Percentiles rank a stretch among this genome's conserved stretches.
Conservation (phyloP, 2,113 vertebrate species). For the Gadus macrocephalus region DNA sequence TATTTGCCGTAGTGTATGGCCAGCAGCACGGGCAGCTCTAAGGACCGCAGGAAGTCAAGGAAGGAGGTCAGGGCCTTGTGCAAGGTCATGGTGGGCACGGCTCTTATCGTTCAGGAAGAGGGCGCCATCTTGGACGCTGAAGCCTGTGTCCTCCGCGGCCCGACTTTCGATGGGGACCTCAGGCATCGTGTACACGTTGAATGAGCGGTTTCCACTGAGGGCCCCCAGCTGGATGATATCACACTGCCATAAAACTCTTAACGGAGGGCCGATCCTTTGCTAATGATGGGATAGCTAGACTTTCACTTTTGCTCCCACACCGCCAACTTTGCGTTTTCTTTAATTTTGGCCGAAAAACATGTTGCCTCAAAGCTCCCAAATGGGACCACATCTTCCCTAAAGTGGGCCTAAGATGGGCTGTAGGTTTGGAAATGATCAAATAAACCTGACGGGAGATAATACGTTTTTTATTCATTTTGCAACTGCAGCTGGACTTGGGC, state of each 20-base stretch:
- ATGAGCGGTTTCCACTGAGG: constrained; percentile 36
- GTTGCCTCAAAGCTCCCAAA: no score
- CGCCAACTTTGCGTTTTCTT: no score
- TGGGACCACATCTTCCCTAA: no score
- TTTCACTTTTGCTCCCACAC: no score
- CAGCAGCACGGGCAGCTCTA: constrained; percentile 50
- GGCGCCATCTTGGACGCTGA: not conserved
- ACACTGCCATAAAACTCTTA: not conserved
- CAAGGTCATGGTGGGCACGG: constrained; percentile 31
- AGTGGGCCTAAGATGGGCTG: no score
- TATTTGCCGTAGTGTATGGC: constrained; percentile 55
- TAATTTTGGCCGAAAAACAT: no score
- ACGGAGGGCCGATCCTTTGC: no score
- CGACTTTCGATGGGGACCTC: not conserved
- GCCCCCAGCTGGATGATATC: constrained; percentile 67
- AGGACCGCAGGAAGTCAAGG: constrained; percentile 53
- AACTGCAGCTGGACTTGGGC: no score
- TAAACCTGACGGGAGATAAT: no score
- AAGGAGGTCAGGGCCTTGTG: constrained; percentile 41
- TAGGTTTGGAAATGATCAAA: no score
- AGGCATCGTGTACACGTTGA: constrained; percentile 59
- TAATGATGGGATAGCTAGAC: no score
- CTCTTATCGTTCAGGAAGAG: not conserved
- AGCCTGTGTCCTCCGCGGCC: constrained; percentile 50
- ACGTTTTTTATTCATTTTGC: no score